Percentiles rank a stretch among this genome's conserved stretches.
Evolutionary conservation across 2,797 vertebrate genomes (phyloP).

Genomic region (Iguana delicatissima): DNA sequence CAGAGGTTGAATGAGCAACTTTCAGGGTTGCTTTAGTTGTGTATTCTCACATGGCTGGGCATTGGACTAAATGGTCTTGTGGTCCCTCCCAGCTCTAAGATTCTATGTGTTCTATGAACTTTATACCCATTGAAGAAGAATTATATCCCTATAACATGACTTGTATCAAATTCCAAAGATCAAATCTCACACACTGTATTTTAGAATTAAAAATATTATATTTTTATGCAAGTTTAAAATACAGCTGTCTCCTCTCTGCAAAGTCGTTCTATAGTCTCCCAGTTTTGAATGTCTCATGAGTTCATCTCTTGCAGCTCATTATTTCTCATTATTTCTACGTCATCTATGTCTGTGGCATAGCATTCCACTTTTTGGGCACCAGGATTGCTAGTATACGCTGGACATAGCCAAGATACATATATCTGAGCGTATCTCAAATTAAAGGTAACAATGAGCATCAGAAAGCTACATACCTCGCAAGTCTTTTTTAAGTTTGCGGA

Average conservation of each 20-base stretch:
- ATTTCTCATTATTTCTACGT: too few relatives aligned
- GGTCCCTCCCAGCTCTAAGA: too few relatives aligned
- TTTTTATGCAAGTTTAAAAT: background rate
- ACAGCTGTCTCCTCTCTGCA: background rate
- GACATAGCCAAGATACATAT: background rate
- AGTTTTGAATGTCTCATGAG: background rate
- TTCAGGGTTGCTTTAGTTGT: too few relatives aligned
- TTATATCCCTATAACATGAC: too few relatives aligned
- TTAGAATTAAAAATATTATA: background rate
- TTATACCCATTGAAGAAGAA: too few relatives aligned
- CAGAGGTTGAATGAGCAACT: too few relatives aligned
- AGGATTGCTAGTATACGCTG: background rate
- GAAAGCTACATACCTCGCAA: slow-evolving; percentile 84
- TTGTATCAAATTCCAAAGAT: background rate
- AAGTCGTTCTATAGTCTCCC: background rate
- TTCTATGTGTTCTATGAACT: too few relatives aligned
- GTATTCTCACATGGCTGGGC: too few relatives aligned
- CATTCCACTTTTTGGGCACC: background rate
- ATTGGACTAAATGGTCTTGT: too few relatives aligned
- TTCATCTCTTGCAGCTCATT: background rate
- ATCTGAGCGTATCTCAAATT: background rate
- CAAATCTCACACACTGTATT: background rate
- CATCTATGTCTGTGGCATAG: background rate
- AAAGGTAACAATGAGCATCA: background rate
- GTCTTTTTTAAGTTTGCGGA: slow-evolving; percentile 91